Conservation (phyloP, 1,140 invertebrate species). For the Scaptomyza graminum region DNA sequence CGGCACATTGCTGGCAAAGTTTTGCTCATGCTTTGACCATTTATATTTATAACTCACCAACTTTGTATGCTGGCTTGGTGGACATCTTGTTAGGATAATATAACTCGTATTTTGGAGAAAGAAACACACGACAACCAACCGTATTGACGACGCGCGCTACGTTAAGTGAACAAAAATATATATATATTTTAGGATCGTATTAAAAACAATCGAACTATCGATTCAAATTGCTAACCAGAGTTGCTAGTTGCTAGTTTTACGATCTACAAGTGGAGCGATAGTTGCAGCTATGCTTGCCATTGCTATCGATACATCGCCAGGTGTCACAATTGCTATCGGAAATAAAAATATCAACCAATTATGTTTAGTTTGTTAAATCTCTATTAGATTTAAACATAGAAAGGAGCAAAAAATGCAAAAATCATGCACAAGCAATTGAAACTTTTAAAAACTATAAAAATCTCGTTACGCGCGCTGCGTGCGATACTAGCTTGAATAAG, state of each 20-base stretch:
- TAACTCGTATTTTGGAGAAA: conserved; percentile 20
- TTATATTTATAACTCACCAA: conserved; percentile 70
- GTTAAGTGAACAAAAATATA: conserved; percentile 46
- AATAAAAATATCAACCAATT: not conserved
- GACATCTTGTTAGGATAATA: conserved; percentile 52
- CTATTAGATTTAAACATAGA: not conserved
- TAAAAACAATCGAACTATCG: conserved; percentile 27
- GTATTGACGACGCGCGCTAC: no score
- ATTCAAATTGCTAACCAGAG: not conserved
- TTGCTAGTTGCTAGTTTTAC: not conserved
- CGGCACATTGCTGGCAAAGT: conserved; percentile 1
- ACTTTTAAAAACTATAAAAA: not conserved
- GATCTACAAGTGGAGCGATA: conserved; percentile 1
- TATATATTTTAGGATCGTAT: conserved; percentile 26
- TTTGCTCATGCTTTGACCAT: conserved; percentile 1
- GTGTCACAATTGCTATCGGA: not conserved
- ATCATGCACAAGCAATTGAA: no score
- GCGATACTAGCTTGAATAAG: not conserved
- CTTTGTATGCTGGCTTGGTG: conserved; percentile 69
- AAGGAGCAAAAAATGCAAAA: no score
- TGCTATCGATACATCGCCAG: not conserved
- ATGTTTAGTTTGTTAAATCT: not conserved
- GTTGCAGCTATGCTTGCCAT: not conserved
- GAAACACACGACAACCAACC: conserved; percentile 48
- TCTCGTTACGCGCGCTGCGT: not conserved